Evolutionary conservation across 2,888 invertebrate species (phyloP).

Genomic region (Thymelicus acteon): DNA sequence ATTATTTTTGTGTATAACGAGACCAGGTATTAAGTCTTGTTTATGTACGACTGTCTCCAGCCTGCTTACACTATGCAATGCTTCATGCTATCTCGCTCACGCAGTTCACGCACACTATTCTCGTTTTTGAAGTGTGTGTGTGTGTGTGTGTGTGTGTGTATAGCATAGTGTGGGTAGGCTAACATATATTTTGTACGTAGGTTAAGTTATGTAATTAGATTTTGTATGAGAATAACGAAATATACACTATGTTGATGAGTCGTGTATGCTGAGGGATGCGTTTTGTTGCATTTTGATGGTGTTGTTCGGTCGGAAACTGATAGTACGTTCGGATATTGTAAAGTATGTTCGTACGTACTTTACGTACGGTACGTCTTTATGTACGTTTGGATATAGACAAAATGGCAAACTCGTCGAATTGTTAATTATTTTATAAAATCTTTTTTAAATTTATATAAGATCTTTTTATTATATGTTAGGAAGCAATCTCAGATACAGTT

Average conservation of each 20-base stretch:
- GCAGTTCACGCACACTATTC: conserved; percentile 5
- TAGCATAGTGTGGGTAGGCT: conserved; percentile 20
- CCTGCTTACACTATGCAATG: conserved; percentile 6
- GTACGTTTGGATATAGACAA: no score
- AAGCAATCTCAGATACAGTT: no score
- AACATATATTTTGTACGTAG: conserved; percentile 58
- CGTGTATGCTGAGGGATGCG: conserved; percentile 42
- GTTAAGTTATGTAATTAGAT: conserved; percentile 73
- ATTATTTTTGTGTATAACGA: conserved; percentile 49
- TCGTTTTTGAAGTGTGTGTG: conserved; percentile 19
- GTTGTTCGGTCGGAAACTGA: conserved; percentile 15
- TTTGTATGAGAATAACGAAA: conserved; percentile 79
- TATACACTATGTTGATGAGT: conserved; percentile 64
- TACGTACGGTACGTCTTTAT: no score
- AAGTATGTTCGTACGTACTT: no score
- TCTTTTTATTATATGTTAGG: no score
- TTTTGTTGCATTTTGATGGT: conserved; percentile 38
- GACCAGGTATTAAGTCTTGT: conserved; percentile 49
- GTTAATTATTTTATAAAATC: neutral
- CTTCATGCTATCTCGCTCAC: neutral
- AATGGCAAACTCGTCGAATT: neutral
- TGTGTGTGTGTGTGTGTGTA: conserved; percentile 8
- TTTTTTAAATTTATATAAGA: no score
- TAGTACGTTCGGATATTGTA: neutral
- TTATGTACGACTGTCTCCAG: conserved; percentile 65